Evolutionary conservation across 2,888 invertebrate species (phyloP), one percentile per base, ranked within the genome.

Genomic region (Rhagium mordax): DNA sequence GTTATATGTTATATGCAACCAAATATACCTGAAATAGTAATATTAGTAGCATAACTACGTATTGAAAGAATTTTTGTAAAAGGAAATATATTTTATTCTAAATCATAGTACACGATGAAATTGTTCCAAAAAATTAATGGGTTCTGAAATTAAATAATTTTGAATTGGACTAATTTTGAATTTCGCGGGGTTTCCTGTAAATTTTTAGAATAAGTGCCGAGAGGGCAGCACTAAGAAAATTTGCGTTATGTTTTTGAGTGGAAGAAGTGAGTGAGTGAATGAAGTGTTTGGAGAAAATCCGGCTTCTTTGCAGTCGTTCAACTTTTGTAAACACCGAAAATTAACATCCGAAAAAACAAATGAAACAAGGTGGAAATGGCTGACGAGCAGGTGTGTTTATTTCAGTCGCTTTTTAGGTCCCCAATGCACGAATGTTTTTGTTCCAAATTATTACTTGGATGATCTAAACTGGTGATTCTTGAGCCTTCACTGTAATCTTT

Each of bases 321-420:
- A 29, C 24, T 33, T 68, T 71, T 75, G 59, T 67, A 71, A 67
- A 62, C 68, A 62, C 48, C 8, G 67, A 73, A 72, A 71, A 68
- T 57, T 67, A 55, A 72, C 57, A 70, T 74, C 67, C 60, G 55
- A 70, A 74, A n/a, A 57, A 79, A 86, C 86, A 86, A 88, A 88
- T 88, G 88, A 87, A 85, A 86, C 84, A 85, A 85, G 87, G 86
- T 84, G 87, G 93, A 92, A 91, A 93, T 93, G 93, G 93, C 93
- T 91, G 93, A 93, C 89, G 93, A 93, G 91, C 93, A 93, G 93
- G 93, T 93, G 91, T 91, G 92, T 89, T 89, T 89, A 88, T 86
- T 87, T 60, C 21, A 59, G 41, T 64, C 66, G 51, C 29, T 16
- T 51, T 70, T 70, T 16, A 61, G 33, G 18, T 41, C 16, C 18